Evolutionary conservation across 2,888 invertebrate genomes (phyloP).

Genomic region (Limenitis arthemis): DNA sequence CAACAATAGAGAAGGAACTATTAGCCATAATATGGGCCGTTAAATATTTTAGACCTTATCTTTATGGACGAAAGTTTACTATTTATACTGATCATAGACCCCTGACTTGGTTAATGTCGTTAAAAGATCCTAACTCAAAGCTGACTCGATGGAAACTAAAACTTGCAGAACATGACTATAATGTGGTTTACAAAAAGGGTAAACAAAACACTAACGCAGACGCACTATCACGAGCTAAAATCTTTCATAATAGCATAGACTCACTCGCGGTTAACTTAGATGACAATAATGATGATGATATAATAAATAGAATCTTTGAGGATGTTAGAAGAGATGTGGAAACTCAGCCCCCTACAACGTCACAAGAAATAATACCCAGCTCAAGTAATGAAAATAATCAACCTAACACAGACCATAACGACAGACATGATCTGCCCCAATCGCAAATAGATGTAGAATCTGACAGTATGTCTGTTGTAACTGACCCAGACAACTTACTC

Average conservation of each 20-base stretch:
- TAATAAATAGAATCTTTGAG: not conserved
- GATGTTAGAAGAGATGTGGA: not conserved
- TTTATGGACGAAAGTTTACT: slow-evolving; percentile 16
- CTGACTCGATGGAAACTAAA: slow-evolving; percentile 16
- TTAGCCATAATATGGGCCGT: no score
- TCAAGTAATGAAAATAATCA: no score
- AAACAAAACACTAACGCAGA: no score
- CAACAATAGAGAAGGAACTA: no score
- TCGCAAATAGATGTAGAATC: no score
- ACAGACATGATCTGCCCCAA: no score
- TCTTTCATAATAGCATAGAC: no score
- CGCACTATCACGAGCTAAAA: no score
- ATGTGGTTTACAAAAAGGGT: slow-evolving; percentile 15
- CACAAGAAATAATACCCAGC: no score
- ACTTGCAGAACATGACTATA: slow-evolving; percentile 4
- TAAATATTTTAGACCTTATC: no score
- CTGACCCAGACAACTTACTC: not conserved
- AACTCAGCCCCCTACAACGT: not conserved
- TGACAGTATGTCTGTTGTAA: not conserved
- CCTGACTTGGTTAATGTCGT: slow-evolving; percentile 17
- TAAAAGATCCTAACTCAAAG: slow-evolving; percentile 19
- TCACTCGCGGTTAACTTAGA: no score
- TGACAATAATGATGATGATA: not conserved
- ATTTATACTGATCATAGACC: slow-evolving; percentile 12
- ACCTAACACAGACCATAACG: no score